phyloP scores from a whole-genome alignment of 2,888 invertebrate species.

The Anorthoa munda region DNA sequence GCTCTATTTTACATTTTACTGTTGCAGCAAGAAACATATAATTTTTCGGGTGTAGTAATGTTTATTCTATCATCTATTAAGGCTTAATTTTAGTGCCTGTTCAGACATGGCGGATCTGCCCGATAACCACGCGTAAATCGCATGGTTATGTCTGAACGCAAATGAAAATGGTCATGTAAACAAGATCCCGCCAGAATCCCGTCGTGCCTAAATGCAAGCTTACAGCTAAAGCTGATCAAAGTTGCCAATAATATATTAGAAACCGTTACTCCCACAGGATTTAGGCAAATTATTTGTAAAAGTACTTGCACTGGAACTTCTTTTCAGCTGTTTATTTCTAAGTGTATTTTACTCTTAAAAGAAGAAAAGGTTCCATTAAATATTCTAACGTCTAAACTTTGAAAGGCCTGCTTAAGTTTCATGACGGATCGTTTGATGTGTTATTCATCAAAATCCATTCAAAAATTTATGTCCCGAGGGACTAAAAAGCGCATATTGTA shows the following conservation, averaged over 20 bases:
- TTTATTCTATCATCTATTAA: background rate
- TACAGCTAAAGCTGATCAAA: background rate
- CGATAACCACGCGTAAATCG: no score
- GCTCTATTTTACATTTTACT: background rate
- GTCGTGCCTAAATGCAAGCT: no score
- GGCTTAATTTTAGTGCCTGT: no score
- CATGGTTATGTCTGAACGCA: no score
- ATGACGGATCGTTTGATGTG: slow-evolving; percentile 33
- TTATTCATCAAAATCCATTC: slow-evolving; percentile 43
- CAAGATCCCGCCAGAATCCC: no score
- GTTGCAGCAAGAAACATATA: no score
- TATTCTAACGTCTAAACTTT: slow-evolving; percentile 1
- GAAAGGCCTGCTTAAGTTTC: slow-evolving; percentile 12
- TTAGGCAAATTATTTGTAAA: slow-evolving; percentile 1
- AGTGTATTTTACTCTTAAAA: slow-evolving; percentile 16
- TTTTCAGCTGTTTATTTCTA: background rate
- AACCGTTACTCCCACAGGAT: background rate
- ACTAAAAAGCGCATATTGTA: slow-evolving; percentile 58
- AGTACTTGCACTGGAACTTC: background rate
- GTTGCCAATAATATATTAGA: background rate
- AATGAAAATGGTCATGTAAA: no score
- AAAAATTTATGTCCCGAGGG: slow-evolving; percentile 37
- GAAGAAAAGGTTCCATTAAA: slow-evolving; percentile 15
- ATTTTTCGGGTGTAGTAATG: background rate
- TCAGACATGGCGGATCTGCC: no score